phyloP scores from a whole-genome alignment of 2,797 vertebrate genomes.

The Eleutherodactylus coqui region DNA sequence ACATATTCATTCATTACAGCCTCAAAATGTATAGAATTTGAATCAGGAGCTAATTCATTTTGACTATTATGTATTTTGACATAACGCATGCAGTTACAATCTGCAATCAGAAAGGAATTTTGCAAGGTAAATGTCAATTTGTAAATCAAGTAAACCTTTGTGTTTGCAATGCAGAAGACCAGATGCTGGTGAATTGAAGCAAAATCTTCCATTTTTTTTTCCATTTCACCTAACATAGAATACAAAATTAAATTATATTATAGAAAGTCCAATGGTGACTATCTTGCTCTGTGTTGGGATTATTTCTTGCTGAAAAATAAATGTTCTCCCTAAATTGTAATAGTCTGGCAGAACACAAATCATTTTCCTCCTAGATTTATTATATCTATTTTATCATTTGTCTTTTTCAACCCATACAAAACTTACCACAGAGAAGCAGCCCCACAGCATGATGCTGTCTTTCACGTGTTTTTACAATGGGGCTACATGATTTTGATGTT shows the following conservation, averaged over 20 bases:
- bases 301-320: neutral
- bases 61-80: constrained; percentile 49
- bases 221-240: neutral
- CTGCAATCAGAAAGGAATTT: constrained; percentile 51
- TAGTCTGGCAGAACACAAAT: too few relatives aligned
- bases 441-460: too few relatives aligned
- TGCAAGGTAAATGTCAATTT: constrained; percentile 56
- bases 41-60: constrained; percentile 42
- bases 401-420: too few relatives aligned
- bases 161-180: constrained; percentile 30
- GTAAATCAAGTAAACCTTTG: constrained; percentile 50
- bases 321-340: too few relatives aligned
- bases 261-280: neutral
- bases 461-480: too few relatives aligned
- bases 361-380: too few relatives aligned
- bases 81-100: constrained; percentile 54
- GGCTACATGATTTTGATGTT: too few relatives aligned
- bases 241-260: constrained; percentile 1
- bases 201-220: neutral
- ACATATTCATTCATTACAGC: constrained; percentile 18
- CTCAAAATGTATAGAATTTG: constrained; percentile 45
- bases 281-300: neutral
- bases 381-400: too few relatives aligned
- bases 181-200: constrained; percentile 46
- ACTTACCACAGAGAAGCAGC: too few relatives aligned